Evolutionary conservation across 1,140 invertebrate genomes (phyloP).

Genomic region (Leptestheria dahalacensis): DNA sequence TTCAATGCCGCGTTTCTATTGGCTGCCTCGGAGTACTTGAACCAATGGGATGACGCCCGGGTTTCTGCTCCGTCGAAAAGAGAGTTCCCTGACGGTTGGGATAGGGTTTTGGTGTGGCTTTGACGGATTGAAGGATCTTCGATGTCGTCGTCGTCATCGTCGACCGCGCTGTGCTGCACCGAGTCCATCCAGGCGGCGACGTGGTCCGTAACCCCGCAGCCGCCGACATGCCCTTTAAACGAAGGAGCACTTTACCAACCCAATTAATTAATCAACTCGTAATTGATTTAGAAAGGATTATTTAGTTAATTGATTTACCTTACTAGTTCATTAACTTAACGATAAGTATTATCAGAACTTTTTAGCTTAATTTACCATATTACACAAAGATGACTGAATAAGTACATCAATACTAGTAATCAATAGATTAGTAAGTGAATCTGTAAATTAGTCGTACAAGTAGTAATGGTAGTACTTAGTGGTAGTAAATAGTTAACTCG

Average conservation of each 20-base stretch:
- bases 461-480: too few species aligned
- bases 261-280: not conserved
- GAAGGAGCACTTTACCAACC: conserved; percentile 13
- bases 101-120: not conserved
- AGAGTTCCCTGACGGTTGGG: not conserved
- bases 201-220: conserved; percentile 73
- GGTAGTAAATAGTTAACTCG: too few species aligned
- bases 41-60: conserved; percentile 14
- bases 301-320: too few species aligned
- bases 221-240: conserved; percentile 50
- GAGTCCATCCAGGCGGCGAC: conserved; percentile 80
- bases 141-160: conserved; percentile 33
- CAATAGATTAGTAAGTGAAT: too few species aligned
- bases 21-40: conserved; percentile 21
- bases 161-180: conserved; percentile 70
- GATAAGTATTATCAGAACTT: too few species aligned
- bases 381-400: too few species aligned
- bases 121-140: not conserved
- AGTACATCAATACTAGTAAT: too few species aligned
- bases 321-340: too few species aligned
- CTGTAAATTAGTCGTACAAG: too few species aligned
- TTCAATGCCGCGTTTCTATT: too few species aligned
- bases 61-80: not conserved
- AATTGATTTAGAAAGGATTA: not conserved
- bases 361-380: too few species aligned